Evolutionary conservation across 2,113 vertebrate genomes (phyloP), one percentile per base, ranked within the genome.

Genomic region (Etheostoma cragini): DNA sequence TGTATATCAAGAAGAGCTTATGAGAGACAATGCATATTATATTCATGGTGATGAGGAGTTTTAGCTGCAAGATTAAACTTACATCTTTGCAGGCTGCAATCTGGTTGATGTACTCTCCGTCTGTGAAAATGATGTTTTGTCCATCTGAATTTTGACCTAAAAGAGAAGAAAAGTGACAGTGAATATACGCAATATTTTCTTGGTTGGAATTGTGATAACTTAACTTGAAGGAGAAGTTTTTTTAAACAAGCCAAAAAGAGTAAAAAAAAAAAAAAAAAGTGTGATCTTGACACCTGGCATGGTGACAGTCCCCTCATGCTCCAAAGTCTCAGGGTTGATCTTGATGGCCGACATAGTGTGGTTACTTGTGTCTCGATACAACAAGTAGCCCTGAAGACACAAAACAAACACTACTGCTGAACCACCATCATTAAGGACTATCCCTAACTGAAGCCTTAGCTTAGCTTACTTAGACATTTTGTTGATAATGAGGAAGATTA

Each of bases 81-180:
- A 99, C 98, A 91, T 99, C 98, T 97, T 97, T 98, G 90, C 97
- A 99, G 86, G 98, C 98, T 90, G 98, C 98, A 68, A 99, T 99
- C 92, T 99, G 98, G 93, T 99, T 99, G 92, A 99, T 96, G 90
- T 97, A 98, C 87, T 99, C 98, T 91, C 98, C 98, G 90, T 99
- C 98, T 69, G 97, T 99, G 87, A 99, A 99, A 84, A 99, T 94
- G 71, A 99, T 99, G 92, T 98, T 98, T 92, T 99, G 98, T 67
- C 97, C 97, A 76, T 99, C 98, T 82, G 96, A 94, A 81, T 98
- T 97, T 91, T 97, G 96, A 94, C 98, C 98, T 99, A 81, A 56
- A 78, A 86, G 65, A 80, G 14, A 77, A 62, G 49, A 5, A 64
- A 64, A 57, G 46, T 11, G 7, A 64, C 3, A 52, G 58, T 87